phyloP scores from a whole-genome alignment of 2,797 vertebrate species.

The Muraenolepis orangiensis region DNA sequence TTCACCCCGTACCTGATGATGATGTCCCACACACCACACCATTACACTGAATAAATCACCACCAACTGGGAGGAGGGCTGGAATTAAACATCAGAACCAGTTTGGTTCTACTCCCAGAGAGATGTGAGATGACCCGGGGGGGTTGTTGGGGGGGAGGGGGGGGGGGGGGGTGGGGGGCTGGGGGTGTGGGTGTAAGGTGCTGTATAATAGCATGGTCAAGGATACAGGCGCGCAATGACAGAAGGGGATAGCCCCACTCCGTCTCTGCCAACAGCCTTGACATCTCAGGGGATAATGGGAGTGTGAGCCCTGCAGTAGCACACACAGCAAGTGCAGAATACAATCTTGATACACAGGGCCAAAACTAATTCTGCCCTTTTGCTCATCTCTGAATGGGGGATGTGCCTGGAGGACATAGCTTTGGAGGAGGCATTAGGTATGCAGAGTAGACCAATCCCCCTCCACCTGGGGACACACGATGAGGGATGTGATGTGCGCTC shows the following conservation, averaged over 20 bases:
- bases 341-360: slow-evolving; percentile 22
- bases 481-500: neutral
- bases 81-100: slow-evolving; percentile 22
- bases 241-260: slow-evolving; percentile 27
- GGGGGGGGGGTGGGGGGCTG: slow-evolving; percentile 18
- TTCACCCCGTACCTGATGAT: neutral
- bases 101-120: neutral
- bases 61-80: neutral
- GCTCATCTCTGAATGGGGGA: neutral
- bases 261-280: slow-evolving; percentile 25
- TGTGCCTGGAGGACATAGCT: neutral
- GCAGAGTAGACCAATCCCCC: neutral
- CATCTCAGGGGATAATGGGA: slow-evolving; percentile 39
- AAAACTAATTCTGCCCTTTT: slow-evolving; percentile 19
- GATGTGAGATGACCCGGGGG: slow-evolving; percentile 18
- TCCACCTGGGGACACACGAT: neutral
- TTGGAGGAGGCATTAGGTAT: neutral
- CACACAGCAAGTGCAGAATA: slow-evolving; percentile 39
- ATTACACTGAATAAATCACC: slow-evolving; percentile 37
- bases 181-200: slow-evolving; percentile 26
- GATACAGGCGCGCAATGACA: slow-evolving; percentile 37
- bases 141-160: slow-evolving; percentile 12
- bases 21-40: neutral
- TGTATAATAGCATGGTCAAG: slow-evolving; percentile 20
- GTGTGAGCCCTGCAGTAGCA: slow-evolving; percentile 2